A percentile compares a stretch with the other conserved stretches of the same genome.
These are phyloP conservation scores for Ficedula albicollis DNA, from an alignment of 2,797 vertebrate species.

Conservation along the genomic window DNA sequence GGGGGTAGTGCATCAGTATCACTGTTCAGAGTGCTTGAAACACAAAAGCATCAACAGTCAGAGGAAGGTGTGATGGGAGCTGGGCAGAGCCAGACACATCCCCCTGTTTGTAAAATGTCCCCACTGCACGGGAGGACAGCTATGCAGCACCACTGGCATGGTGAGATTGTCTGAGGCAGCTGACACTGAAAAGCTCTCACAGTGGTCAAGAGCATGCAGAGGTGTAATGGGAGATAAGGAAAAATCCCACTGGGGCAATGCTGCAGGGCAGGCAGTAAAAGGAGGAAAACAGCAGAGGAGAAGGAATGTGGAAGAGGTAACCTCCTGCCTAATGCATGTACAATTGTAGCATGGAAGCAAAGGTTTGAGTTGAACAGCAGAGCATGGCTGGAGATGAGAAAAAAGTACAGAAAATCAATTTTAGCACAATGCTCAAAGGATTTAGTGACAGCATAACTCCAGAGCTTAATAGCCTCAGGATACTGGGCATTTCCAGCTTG, in stretches of 20 bases:
- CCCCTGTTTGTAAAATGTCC: background rate
- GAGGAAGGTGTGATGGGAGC: background rate
- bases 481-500: background rate
- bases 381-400: background rate
- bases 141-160: background rate
- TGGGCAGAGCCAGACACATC: background rate
- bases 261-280: background rate
- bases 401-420: background rate
- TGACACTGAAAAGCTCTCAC: background rate
- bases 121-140: background rate
- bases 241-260: background rate
- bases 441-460: background rate
- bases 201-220: background rate
- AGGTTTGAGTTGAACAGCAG: background rate
- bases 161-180: background rate
- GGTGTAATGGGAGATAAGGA: background rate
- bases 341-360: background rate
- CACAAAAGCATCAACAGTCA: background rate
- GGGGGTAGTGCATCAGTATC: rapidly evolving
- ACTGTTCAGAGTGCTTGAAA: background rate
- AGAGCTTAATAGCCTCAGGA: background rate
- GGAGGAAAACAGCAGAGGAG: background rate
- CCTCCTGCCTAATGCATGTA: background rate
- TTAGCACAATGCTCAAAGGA: background rate
- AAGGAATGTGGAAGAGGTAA: background rate